Percentiles rank a stretch among this genome's conserved stretches.
Evolutionary conservation across 2,888 invertebrate genomes (phyloP).

Genomic region (Hirtodrosophila trivittata): DNA sequence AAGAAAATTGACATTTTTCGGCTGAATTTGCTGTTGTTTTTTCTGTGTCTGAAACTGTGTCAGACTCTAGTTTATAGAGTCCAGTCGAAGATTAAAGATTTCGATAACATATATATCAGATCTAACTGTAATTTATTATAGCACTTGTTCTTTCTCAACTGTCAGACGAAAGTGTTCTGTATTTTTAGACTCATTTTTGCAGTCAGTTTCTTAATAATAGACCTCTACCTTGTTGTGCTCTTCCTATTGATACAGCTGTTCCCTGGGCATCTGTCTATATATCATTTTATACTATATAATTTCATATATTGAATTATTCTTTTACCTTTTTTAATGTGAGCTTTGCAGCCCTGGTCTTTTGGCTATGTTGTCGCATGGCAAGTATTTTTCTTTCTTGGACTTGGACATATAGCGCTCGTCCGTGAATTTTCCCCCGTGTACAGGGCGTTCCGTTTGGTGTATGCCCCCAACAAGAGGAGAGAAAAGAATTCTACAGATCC

Average conservation of each 20-base stretch:
- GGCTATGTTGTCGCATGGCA: constrained; percentile 76
- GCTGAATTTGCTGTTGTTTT: constrained; percentile 1
- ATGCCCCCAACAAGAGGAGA: not conserved
- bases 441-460: constrained; percentile 37
- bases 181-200: no score
- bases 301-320: no score
- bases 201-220: no score
- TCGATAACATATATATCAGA: constrained; percentile 4
- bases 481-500: constrained; percentile 36
- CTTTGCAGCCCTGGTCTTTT: constrained; percentile 60
- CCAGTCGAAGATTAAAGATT: not conserved
- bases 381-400: constrained; percentile 78
- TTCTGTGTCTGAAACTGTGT: constrained; percentile 24
- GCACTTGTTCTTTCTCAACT: constrained; percentile 6
- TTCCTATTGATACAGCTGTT: constrained; percentile 21
- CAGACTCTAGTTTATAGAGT: constrained; percentile 12
- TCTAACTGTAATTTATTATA: constrained; percentile 24
- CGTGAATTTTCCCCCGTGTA: constrained; percentile 67
- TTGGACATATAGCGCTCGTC: constrained; percentile 77
- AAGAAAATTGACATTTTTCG: constrained; percentile 33
- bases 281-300: no score
- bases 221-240: no score
- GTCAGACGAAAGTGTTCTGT: not conserved
- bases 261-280: no score
- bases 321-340: no score